Conservation (phyloP, 1,140 invertebrate species). For the Marisa cornuarietis region DNA sequence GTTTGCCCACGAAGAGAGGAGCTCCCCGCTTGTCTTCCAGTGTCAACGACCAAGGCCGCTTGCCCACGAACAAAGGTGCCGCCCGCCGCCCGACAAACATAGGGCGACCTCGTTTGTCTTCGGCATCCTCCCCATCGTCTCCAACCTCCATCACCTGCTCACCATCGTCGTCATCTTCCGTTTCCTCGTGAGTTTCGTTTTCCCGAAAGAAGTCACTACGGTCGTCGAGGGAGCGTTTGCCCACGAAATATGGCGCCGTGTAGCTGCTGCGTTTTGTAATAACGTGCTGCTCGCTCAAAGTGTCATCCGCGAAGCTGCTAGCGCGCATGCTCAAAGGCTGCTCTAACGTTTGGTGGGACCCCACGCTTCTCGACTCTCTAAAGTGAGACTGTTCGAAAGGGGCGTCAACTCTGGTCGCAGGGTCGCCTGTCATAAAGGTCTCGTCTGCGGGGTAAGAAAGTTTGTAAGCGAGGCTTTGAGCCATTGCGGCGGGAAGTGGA, state of each 20-base stretch:
- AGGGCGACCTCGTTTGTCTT: neutral
- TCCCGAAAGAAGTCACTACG: neutral
- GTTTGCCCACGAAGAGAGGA: neutral
- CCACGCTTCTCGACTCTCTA: neutral
- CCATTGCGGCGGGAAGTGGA: too few species aligned
- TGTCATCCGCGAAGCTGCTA: neutral
- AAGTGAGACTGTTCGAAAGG: neutral
- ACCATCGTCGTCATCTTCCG: neutral
- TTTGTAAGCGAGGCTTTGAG: too few species aligned
- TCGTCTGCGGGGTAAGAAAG: neutral
- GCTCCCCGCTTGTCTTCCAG: neutral
- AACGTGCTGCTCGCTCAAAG: neutral
- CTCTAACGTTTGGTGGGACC: neutral
- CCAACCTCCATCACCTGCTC: neutral
- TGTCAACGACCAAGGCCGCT: neutral
- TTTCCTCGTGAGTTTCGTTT: conserved; percentile 5
- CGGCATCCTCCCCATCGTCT: neutral
- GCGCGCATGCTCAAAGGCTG: neutral
- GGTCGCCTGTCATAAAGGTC: neutral
- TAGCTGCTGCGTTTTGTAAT: conserved; percentile 7
- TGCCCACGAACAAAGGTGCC: conserved; percentile 17
- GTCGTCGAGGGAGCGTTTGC: conserved; percentile 9
- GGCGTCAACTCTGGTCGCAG: neutral
- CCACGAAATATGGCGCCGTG: conserved; percentile 22
- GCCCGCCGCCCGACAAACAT: conserved; percentile 24